Base-by-base conservation (phyloP, 2,797 vertebrate genomes). In the Hippoglossus hippoglossus region DNA sequence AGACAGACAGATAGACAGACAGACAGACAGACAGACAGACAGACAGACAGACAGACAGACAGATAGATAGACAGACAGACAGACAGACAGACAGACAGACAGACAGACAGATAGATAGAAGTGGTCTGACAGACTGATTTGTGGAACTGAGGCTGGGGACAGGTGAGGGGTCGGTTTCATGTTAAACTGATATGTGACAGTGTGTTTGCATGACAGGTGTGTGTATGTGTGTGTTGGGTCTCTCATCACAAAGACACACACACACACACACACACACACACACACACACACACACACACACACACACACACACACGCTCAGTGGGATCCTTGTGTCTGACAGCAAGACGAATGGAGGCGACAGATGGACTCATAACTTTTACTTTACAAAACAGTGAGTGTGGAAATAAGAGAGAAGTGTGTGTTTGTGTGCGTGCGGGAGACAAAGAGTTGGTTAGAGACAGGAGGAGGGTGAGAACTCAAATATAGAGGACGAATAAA, bases 281-380 rank as follows among this genome's bases (percentile, higher is more conserved):
- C 34, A 47, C 31, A 47, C 67, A 49, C 49, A 36, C 34, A 13
- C 39, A 68, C 63, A 65, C 34, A 47, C 31, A 34, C 28, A 11
- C 34, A 70, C 67, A 49, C 49, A 36, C 34, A 13, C 39, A 68
- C 63, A 65, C 34, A 47, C 31, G 50, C 61, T 72, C 73, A 82
- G 71, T 58, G 13, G 49, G 63, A 77, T 82, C 78, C 50, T 55
- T 76, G 46, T 59, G 52, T 58, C 52, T 73, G 86, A 85, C 85
- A 89, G 83, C 49, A 65, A 82, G 77, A 86, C 9, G 63, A 80
- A 88, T 81, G 77, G 57, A 73, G 22, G 79, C 28, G 41, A 81
- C 90, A 90, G 89, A 90, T 90, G 89, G 56, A 36, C 59, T 46
- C 80, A 83, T 75, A 64, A 68, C 76, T 61, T 74, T 83, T 71